Evolutionary conservation across 2,797 vertebrate genomes (phyloP).

Genomic region (Phataginus tetradactyla): DNA sequence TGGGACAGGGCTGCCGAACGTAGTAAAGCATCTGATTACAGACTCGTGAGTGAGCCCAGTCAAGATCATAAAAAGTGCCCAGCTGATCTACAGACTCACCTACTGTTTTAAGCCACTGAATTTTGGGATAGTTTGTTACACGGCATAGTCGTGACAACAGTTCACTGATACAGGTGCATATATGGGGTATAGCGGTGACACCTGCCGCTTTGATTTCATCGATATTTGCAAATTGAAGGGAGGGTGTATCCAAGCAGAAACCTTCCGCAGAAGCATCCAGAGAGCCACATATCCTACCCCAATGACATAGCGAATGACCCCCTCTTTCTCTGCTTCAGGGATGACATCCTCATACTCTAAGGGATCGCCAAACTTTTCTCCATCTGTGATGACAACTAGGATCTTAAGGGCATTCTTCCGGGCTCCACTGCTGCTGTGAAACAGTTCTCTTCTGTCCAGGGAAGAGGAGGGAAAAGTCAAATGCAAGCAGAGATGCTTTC

Average conservation of each 20-base stretch:
- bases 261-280: neutral
- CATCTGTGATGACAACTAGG: conserved; percentile 88
- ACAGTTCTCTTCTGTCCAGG: conserved; percentile 77
- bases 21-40: neutral
- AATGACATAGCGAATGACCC: conserved; percentile 85
- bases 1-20: neutral
- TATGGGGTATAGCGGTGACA: neutral
- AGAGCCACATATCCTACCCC: conserved; percentile 83
- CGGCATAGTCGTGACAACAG: neutral
- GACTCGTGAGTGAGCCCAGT: neutral
- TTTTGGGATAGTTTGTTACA: neutral
- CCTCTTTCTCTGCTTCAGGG: conserved; percentile 75
- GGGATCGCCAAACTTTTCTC: conserved; percentile 73
- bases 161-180: neutral
- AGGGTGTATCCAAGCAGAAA: neutral
- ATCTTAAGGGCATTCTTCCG: conserved; percentile 83
- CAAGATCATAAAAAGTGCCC: neutral
- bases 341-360: conserved; percentile 80
- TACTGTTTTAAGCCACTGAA: neutral
- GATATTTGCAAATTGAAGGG: neutral
- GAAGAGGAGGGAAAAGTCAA: conserved; percentile 7
- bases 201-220: neutral
- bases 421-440: conserved; percentile 75
- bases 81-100: neutral
- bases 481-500: neutral